These are phyloP conservation scores for Catocala fraxini DNA, from an alignment of 2,888 invertebrate genomes.

Conservation along the genomic window DNA sequence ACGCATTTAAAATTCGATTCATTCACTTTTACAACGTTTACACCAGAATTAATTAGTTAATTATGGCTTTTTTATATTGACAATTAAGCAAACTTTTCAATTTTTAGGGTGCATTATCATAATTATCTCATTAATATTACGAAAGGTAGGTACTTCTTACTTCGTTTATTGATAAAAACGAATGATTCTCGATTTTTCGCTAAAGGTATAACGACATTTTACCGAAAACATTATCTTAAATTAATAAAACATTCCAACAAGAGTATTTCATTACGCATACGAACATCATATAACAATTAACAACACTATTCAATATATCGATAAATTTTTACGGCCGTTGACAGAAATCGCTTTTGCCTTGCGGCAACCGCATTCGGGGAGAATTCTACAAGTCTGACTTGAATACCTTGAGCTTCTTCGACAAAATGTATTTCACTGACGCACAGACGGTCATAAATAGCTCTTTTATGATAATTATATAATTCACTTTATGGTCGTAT, in stretches of 20 bases:
- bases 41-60: no score
- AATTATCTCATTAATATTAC: no score
- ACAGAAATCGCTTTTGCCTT: conserved; percentile 43
- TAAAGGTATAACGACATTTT: no score
- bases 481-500: conserved; percentile 9
- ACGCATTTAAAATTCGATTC: not conserved
- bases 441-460: conserved; percentile 29
- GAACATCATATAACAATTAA: conserved; percentile 39
- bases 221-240: no score
- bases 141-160: no score
- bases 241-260: not conserved
- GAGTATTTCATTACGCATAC: conserved; percentile 10
- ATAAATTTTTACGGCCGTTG: conserved; percentile 35
- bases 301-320: conserved; percentile 23
- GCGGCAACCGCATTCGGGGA: conserved; percentile 42
- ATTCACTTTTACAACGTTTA: no score
- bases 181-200: no score
- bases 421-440: conserved; percentile 57
- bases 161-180: no score
- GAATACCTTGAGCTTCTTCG: conserved; percentile 72
- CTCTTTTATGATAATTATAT: conserved; percentile 28
- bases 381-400: conserved; percentile 57
- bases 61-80: no score
- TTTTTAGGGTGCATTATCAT: no score
- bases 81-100: no score